Conservation (phyloP, 2,797 vertebrate genomes). For the Rhynchotus rufescens region DNA sequence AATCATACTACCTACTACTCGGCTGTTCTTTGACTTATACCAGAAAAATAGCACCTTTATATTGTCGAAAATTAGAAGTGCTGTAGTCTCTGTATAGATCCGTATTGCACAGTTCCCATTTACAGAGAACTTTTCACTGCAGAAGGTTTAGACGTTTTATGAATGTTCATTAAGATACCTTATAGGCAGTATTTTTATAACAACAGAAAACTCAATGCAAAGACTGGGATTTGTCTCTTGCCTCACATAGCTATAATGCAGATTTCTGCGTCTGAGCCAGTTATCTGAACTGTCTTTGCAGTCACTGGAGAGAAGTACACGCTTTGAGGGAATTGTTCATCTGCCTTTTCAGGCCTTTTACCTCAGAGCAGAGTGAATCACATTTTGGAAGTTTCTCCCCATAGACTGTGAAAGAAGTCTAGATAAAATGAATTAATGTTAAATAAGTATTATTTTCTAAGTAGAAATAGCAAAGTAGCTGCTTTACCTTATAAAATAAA, state of each 20-base stretch:
- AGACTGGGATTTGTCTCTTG: not conserved
- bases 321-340: not conserved
- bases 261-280: not conserved
- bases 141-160: not conserved
- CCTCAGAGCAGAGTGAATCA: not conserved
- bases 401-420: not conserved
- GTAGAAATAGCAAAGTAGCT: not conserved
- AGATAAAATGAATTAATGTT: not conserved
- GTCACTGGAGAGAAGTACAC: not conserved
- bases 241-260: not conserved
- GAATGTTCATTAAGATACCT: not conserved
- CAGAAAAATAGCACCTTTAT: not conserved
- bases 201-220: not conserved
- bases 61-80: not conserved
- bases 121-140: not conserved
- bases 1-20: not conserved
- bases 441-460: not conserved
- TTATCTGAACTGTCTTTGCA: not conserved
- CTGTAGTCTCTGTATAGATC: not conserved
- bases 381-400: not conserved
- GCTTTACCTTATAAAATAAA: constrained; percentile 82
- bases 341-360: not conserved
- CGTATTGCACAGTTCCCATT: not conserved
- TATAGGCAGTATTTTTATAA: not conserved
- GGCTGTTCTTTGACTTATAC: not conserved